Base-by-base conservation (phyloP, 1,140 invertebrate species). In the Carcinoscorpius rotundicauda region DNA sequence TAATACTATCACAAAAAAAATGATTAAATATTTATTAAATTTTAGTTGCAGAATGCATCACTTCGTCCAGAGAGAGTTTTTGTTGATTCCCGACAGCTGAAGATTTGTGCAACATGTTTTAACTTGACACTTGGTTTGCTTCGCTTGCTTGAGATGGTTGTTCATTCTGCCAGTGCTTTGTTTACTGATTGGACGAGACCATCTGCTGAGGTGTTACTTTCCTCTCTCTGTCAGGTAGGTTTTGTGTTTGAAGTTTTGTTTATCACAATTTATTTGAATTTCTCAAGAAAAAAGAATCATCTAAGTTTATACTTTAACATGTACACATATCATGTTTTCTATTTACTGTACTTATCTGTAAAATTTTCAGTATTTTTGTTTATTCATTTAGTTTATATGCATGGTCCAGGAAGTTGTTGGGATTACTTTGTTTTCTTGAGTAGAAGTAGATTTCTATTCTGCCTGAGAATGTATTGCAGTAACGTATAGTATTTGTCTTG, bases 41-140 rank as follows among this genome's bases (percentile, higher is more conserved):
- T 75, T 67, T 61, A 86, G 85, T 82, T 87, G 76, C 78, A 87
- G 77, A 81, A 83, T 70, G 75, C 75, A 49, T 76, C 76, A 4
- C 74, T 73, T 60, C 68, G 77, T 51, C 76, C 75, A n/a, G 78
- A 79, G 64, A 68, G 76, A 75, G 83, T 74, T 68, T 82, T 82
- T 68, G 82, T 85, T n/a, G 88, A 91, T 69, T 83, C 85, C 0
- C 80, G 88, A 49, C 88, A 91, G 68, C 78, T 91, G 4, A 90
- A 89, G 76, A 85, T 91, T 52, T 91, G 88, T 71, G 86, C 87
- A 0, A 91, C 89, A 5, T 91, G 89, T 73, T 88, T 88, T 73
- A 86, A 88, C 72, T 77, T 89, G 29, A 80, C 86, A 2, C 79
- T 87, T 10, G 83, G 84, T 4, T 75, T 89, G 56, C 77, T 89